Base-by-base conservation (phyloP, 2,888 invertebrate species). In the Reticulitermes lucifugus region DNA sequence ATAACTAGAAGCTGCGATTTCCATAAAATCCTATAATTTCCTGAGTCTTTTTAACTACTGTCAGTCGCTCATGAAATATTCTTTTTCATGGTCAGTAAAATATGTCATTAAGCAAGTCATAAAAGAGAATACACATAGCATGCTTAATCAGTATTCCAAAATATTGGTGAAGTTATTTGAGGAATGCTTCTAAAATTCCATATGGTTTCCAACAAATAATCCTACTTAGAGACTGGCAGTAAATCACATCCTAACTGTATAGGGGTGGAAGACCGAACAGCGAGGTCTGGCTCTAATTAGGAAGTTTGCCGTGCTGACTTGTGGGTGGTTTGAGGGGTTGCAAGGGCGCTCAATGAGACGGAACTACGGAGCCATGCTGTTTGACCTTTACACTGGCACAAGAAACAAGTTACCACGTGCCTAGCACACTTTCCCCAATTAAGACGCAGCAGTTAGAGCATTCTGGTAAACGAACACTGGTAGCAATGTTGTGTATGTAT, bases 151-250 rank as follows among this genome's bases (percentile, higher is more conserved):
- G 55, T 55, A 4, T 55, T 55, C 55, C 14, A 14, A 55, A 2
- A 18, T 55, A 14, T 55, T 18, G 18, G 55, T 55, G 55, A 18
- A 55, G 18, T 18, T 18, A 55, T 55, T 55, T 55, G 55, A 55
- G 18, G 55, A 55, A 55, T 29, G 70, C n/a, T 70, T 25, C 70
- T 25, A 70, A 70, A 70, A 70, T 70, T 25, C 70, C 70, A 70
- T 70, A 25, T 29, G 70, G 70, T n/a, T 70, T 70, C 70, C 55
- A 70, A 10, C 25, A 70, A 70, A 25, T 70, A 70, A 70, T n/a
- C 70, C 70, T 70, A 14, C 25, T 70, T 70, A 70, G 25, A 21
- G 70, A 25, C 10, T n/a, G n/a, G 29, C 25, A 25, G 70, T 70
- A 70, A 70, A 70, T 70, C 70, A 70, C 70, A 70, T 70, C 9